Conservation (phyloP, 92 coral and sea anemone genomes). For the Porites evermanni region DNA sequence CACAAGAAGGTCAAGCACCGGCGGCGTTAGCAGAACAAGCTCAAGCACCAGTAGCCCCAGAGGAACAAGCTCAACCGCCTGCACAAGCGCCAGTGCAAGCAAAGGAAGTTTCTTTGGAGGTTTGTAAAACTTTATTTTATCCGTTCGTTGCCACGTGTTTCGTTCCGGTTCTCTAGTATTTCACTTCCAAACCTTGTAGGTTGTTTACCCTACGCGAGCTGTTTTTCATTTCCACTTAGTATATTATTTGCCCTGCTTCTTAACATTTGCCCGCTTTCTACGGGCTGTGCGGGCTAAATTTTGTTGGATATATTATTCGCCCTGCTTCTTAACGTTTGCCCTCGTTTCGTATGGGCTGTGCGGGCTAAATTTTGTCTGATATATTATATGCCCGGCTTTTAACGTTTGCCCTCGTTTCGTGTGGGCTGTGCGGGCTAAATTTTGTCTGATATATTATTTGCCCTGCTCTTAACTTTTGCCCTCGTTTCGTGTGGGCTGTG, state of each 20-base stretch:
- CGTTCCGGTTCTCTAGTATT: background rate
- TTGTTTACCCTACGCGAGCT: background rate
- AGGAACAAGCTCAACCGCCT: too few relatives aligned
- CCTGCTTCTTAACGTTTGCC: constrained; percentile 7
- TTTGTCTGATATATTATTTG: too few relatives aligned
- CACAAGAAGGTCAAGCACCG: background rate
- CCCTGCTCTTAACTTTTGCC: background rate
- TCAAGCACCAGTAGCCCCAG: constrained; percentile 1
- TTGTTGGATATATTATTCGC: too few relatives aligned
- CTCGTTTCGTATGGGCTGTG: background rate
- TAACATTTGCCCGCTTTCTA: constrained; percentile 1
- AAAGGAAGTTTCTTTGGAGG: constrained; percentile 1
- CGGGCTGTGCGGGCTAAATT: background rate
- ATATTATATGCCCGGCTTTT: too few relatives aligned
- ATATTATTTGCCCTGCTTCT: background rate
- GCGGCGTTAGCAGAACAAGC: too few relatives aligned
- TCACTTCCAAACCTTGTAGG: background rate
- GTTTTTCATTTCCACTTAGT: background rate
- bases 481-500: constrained; percentile 1
- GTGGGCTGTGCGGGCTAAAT: background rate
- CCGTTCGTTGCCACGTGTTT: constrained; percentile 11
- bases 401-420: background rate
- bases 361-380: background rate
- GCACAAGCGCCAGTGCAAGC: constrained; percentile 10
- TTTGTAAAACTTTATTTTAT: background rate